phyloP scores from a whole-genome alignment of 2,797 vertebrate species.

The Ataeniobius toweri region DNA sequence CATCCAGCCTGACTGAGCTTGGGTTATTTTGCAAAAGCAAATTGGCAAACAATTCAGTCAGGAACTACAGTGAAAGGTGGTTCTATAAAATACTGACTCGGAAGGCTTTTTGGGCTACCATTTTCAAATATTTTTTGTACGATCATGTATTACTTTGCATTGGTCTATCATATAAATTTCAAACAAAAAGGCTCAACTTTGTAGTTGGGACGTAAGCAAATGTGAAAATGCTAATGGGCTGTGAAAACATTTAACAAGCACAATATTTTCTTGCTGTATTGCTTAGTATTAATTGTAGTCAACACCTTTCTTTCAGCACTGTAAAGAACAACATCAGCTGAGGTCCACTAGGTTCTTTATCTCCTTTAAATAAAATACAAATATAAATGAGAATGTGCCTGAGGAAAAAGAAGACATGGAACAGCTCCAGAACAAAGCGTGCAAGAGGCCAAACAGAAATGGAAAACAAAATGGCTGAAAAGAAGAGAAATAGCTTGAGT shows the following conservation, averaged over 20 bases:
- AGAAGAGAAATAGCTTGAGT: not conserved
- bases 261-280: not conserved
- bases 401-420: not conserved
- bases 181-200: not conserved
- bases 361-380: not conserved
- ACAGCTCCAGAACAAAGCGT: not conserved
- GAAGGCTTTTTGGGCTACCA: too few relatives aligned
- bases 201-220: too few relatives aligned
- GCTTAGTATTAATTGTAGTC: not conserved
- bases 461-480: constrained; percentile 10
- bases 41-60: too few relatives aligned
- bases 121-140: too few relatives aligned
- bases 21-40: too few relatives aligned
- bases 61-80: too few relatives aligned
- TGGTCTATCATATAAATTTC: too few relatives aligned
- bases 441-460: not conserved
- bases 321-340: not conserved
- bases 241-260: not conserved
- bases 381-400: not conserved
- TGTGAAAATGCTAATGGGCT: too few relatives aligned
- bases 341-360: not conserved
- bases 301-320: not conserved
- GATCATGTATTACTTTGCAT: too few relatives aligned
- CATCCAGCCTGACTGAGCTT: too few relatives aligned
- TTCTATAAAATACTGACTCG: too few relatives aligned